phyloP scores from a whole-genome alignment of 2,888 invertebrate genomes.

The Acrobasis suavella region DNA sequence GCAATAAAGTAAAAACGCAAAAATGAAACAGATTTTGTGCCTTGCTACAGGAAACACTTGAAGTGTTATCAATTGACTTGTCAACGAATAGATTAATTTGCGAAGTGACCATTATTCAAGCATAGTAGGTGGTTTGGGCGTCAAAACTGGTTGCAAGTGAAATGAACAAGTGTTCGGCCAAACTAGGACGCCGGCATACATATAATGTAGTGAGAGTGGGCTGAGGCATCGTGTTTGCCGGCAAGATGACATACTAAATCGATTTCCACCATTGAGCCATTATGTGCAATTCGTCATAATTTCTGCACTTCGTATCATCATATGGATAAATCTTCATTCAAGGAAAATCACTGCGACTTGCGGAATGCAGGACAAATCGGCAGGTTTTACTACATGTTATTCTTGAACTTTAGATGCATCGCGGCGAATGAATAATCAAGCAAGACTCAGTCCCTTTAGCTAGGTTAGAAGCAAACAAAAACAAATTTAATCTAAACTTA shows the following conservation, averaged over 20 bases:
- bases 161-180: constrained; percentile 56
- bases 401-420: neutral
- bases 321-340: neutral
- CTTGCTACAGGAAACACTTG: constrained; percentile 34
- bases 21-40: too few relatives aligned
- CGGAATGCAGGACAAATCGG: constrained; percentile 15
- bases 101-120: constrained; percentile 41
- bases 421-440: neutral
- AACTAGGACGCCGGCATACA: constrained; percentile 55
- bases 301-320: neutral
- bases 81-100: constrained; percentile 36
- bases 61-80: constrained; percentile 38
- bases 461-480: neutral
- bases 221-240: constrained; percentile 16
- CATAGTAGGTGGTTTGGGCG: constrained; percentile 48
- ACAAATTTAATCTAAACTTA: too few relatives aligned
- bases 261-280: constrained; percentile 20
- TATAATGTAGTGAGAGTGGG: constrained; percentile 30
- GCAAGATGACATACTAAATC: constrained; percentile 24
- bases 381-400: neutral
- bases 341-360: constrained; percentile 6
- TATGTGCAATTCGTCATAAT: constrained; percentile 21
- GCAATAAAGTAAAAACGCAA: too few relatives aligned
- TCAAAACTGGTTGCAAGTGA: constrained; percentile 64
- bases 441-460: neutral